Percentiles rank a stretch among this genome's conserved stretches.
These are phyloP conservation scores for Chionodraco myersi DNA, from an alignment of 2,113 vertebrate species.

Conservation along the genomic window DNA sequence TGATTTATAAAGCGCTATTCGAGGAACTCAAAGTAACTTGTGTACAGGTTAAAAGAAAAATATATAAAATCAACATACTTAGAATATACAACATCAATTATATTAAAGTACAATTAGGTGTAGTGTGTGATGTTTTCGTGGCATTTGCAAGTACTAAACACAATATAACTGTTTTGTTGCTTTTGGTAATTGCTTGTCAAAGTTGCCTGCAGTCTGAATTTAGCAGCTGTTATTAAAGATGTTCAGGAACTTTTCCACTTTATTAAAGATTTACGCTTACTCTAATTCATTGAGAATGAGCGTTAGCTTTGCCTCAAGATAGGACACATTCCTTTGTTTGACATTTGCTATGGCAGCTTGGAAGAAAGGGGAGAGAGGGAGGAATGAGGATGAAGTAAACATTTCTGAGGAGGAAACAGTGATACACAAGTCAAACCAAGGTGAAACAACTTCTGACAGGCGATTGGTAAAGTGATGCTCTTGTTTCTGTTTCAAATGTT, in stretches of 20 bases:
- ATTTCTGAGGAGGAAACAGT: slow-evolving; percentile 17
- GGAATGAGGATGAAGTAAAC: slow-evolving; percentile 7
- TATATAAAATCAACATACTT: too few relatives aligned
- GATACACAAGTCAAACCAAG: slow-evolving; percentile 20
- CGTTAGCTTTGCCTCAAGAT: slow-evolving; percentile 4
- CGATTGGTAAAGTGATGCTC: slow-evolving; percentile 18
- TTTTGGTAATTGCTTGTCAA: slow-evolving; percentile 8
- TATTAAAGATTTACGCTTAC: neutral
- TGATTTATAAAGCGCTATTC: too few relatives aligned
- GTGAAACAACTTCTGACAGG: slow-evolving; percentile 33
- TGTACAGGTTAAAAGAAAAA: too few relatives aligned
- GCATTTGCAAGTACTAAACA: neutral
- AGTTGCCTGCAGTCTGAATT: neutral
- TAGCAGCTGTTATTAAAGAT: neutral
- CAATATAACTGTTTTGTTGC: neutral
- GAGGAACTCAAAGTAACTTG: too few relatives aligned
- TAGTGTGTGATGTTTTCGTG: too few relatives aligned
- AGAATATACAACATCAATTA: too few relatives aligned
- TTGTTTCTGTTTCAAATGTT: slow-evolving; percentile 16
- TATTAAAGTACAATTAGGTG: too few relatives aligned
- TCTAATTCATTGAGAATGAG: neutral
- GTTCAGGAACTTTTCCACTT: neutral
- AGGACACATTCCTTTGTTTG: slow-evolving; percentile 20
- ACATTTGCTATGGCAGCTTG: neutral
- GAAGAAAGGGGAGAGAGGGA: neutral